Base-by-base conservation (phyloP, 2,888 invertebrate genomes). In the Pristionchus maxplancki region DNA sequence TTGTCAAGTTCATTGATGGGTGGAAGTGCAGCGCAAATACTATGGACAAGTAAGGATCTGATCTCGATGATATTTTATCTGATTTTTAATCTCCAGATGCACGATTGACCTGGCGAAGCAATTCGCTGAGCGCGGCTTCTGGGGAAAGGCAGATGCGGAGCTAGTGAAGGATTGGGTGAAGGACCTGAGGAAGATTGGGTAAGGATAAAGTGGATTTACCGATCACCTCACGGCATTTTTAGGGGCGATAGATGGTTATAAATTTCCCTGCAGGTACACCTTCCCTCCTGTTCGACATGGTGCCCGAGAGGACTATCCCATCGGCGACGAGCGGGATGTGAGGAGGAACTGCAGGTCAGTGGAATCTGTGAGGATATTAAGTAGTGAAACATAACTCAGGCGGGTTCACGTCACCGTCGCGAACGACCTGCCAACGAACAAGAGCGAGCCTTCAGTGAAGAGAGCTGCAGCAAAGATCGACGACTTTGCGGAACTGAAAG, bases 1-100 rank as follows among this genome's bases (percentile, higher is more conserved):
- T 91, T 44, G 64, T 91, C 24, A n/a, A 89, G 44, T 90, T 87
- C 62, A 58, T 91, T 37, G 83, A 89, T 64, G 64, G 64, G 4
- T 91, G 91, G 91, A 88, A 87, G 1, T 91, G 91, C 64, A 0
- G 24, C 4, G 13, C 37, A 2, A 37, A 11, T 6, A 67, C 83
- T 31, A 71, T 89, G 44, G 62, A 62, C 8, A 74, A 89, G 40
- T 91, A 31, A 53, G 83, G 8, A 13, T n/a, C n/a, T 81, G 20
- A n/a, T 9, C 8, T 34, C 11, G 11, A 81, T 8, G 31, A 40
- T 11, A 11, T n/a, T n/a, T n/a, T 17, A 81, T 4, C 20, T n/a
- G 31, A 31, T 24, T 6, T 34, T 81, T 31, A 11, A 48, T 34
- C 15, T 31, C 9, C 40, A 67, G 86, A 64, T 86, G 91, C 81